Evolutionary conservation across 2,888 invertebrate genomes (phyloP), one percentile per base, ranked within the genome.

Genomic region (Scaptomyza tumidula): DNA sequence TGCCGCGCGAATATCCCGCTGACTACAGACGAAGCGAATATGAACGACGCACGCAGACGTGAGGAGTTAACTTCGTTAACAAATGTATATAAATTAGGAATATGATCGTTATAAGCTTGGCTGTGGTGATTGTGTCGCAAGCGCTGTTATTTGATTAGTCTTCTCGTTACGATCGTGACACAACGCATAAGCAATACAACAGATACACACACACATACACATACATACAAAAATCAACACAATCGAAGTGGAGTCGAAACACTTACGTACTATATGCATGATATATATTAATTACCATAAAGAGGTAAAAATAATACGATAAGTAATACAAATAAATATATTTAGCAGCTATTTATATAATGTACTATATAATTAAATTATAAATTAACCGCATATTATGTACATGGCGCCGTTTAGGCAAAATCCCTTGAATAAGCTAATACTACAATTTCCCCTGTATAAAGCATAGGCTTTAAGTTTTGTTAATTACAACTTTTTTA

Each of bases 1-100:
- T 87, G 71, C 74, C 80, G 27, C 90, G 91, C n/a, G 90, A 90
- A 31, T 94, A 94, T 77, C 94, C 94, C 71, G 78, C 90, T 19
- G 94, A 94, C 61, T 93, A 94, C 78, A 93, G 95, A 91, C 85
- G 92, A 46, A 85, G 88, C 33, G 90, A 91, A 24, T 91, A 90
- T 33, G 91, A 91, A 56, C 84, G 90, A 54, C 87, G 90, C 31
- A 90, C 89, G 54, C 90, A 90, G 68, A 89, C 90, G 46, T 89
- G 88, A 84, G 67, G 31, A 57, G 33, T 49, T 27, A 68, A 6
- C 44, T 48, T 45, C 49, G 53, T 44, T 44, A 49, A 49, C 46
- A 43, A n/a, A 73, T 81, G 86, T 85, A 82, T 49, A 85, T 87
- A 75, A 44, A 46, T 59, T 39, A 39, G 39, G 11, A 14, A 41